Evolutionary conservation across 2,113 vertebrate genomes (phyloP).

Genomic region (Lepisosteus osseus): DNA sequence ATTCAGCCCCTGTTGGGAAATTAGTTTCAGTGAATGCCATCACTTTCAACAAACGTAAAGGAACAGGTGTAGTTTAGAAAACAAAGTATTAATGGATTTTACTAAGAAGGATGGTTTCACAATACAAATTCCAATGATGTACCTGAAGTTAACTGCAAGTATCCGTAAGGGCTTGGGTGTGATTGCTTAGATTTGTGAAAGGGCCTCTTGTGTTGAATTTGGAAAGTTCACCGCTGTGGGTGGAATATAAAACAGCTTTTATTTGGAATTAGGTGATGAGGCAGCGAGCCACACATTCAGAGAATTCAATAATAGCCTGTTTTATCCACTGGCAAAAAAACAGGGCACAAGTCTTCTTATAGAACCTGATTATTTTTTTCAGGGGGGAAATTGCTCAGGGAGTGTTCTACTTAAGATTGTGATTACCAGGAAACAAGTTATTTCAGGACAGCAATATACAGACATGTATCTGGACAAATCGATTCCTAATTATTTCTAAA

Average conservation of each 20-base stretch:
- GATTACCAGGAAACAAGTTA: conserved; percentile 34
- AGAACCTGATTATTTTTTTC: neutral
- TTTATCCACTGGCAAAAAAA: conserved; percentile 5
- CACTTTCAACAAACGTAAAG: conserved; percentile 53
- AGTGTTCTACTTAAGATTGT: conserved; percentile 26
- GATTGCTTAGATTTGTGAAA: neutral
- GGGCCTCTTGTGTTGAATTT: conserved; percentile 2
- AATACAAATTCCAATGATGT: conserved; percentile 39
- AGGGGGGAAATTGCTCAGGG: neutral
- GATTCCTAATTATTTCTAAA: no score
- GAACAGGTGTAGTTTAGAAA: conserved; percentile 45
- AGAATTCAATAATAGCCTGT: neutral
- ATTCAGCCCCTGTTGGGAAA: conserved; percentile 46
- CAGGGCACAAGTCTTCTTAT: neutral
- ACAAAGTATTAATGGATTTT: conserved; percentile 37
- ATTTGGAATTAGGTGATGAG: neutral
- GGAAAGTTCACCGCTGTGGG: conserved; percentile 8
- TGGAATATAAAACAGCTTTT: neutral
- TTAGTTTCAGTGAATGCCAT: conserved; percentile 53
- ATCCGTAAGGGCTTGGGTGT: conserved; percentile 8
- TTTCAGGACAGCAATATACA: neutral
- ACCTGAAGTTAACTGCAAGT: conserved; percentile 20
- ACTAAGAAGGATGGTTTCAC: conserved; percentile 34
- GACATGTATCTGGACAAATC: no score
- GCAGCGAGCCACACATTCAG: conserved; percentile 4